Percentiles rank a stretch among this genome's conserved stretches.
These are phyloP conservation scores for Athripsodes cinereus DNA, from an alignment of 2,888 invertebrate genomes.

Conservation along the genomic window DNA sequence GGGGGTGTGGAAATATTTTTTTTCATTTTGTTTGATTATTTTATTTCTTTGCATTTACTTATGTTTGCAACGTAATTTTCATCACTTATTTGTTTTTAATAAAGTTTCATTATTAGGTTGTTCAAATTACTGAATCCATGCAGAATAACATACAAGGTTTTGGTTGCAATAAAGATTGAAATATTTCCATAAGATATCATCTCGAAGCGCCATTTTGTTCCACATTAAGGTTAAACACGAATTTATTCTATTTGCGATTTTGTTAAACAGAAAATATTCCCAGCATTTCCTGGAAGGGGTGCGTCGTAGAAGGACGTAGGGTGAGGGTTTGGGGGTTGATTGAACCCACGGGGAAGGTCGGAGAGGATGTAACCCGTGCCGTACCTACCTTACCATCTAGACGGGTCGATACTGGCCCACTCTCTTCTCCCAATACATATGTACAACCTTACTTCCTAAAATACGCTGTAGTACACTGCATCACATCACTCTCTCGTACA, in stretches of 20 bases:
- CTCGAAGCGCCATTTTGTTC: background rate
- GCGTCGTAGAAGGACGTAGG: background rate
- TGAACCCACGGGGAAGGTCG: conserved; percentile 1
- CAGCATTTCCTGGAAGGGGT: background rate
- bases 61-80: too few species aligned
- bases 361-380: background rate
- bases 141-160: too few species aligned
- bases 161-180: too few species aligned
- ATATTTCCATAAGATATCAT: background rate
- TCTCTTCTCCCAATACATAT: background rate
- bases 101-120: too few species aligned
- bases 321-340: background rate
- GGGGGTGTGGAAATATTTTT: too few species aligned
- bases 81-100: too few species aligned
- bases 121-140: too few species aligned
- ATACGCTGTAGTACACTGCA: background rate
- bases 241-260: conserved; percentile 2
- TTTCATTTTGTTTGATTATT: too few species aligned
- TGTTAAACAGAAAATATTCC: background rate
- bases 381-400: background rate
- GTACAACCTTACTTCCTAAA: background rate
- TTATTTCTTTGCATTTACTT: too few species aligned
- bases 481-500: background rate
- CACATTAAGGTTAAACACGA: conserved; percentile 1
- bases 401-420: conserved; percentile 2